Base-by-base conservation (phyloP, 1,140 invertebrate genomes). In the Ceratosolen fusciceps region DNA sequence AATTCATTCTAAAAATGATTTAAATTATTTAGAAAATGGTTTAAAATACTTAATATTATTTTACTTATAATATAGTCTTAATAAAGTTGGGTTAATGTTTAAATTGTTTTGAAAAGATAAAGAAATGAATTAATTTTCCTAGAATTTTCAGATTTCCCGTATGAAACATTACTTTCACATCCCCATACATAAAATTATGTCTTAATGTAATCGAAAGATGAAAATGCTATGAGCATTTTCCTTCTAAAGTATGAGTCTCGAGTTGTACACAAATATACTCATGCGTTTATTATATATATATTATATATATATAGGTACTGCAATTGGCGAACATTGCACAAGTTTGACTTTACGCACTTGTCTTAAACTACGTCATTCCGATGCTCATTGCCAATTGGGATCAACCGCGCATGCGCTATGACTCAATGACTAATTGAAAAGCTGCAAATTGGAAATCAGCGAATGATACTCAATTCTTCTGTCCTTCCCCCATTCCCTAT, bases 181-280 rank as follows among this genome's bases (percentile, higher is more conserved):
- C 56, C 73, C 58, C 73, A 49, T 74, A 60, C 37, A 74, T 74
- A 74, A 74, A 74, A 74, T 60, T 60, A 14, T 49, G 29, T 8
- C 29, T 60, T 74, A 43, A 9, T 54, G 54, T 16, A 10, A 19
- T 19, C 8, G 16, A 19, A 16, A 14, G 9, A 34, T 34, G 26
- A 34, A 62, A 34, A 19, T 62, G 29, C 14, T 24, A 60, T 29
- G 56, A 26, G 29, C 14, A 14, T 62, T 31, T 62, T 62, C 3
- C 26, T 16, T 10, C 29, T 1, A 34, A 62, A 3, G 29, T 29
- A 62, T 34, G 16, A 62, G 29, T 62, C 29, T 16, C 2, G 26
- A 14, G 5, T 8, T 52, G 49, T 21, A 21, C 14, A 21, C 39
- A 54, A 19, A 54, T 9, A 54, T n/a, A 54, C 21, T 5, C 3